These are phyloP conservation scores for Oostethus manadensis DNA, from an alignment of 2,113 vertebrate genomes.

Conservation along the genomic window DNA sequence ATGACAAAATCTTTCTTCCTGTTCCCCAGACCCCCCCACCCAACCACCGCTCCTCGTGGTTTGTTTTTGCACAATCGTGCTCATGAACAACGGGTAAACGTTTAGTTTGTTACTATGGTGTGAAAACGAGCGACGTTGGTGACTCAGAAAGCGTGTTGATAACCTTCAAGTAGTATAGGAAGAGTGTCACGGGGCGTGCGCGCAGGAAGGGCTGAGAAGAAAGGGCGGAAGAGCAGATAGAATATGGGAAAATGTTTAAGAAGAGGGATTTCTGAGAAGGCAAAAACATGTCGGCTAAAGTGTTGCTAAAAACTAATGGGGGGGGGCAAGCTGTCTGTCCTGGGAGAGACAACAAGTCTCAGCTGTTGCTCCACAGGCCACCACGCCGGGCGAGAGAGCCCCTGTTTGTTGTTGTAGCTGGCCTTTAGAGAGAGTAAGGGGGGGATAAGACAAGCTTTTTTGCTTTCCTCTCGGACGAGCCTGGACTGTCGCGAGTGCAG, in stretches of 20 bases:
- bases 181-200: constrained; percentile 38
- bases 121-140: constrained; percentile 15
- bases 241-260: constrained; percentile 5
- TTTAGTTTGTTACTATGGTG: neutral
- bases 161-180: constrained; percentile 42
- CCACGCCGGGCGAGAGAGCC: constrained; percentile 66
- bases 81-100: neutral
- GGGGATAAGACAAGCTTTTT: constrained; percentile 1
- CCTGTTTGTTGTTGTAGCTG: constrained; percentile 65
- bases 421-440: constrained; percentile 31
- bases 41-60: neutral
- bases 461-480: constrained; percentile 8
- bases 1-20: neutral
- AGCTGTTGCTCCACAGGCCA: constrained; percentile 64
- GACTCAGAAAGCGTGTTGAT: constrained; percentile 42
- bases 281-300: constrained; percentile 20
- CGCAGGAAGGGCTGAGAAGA: constrained; percentile 23
- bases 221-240: neutral
- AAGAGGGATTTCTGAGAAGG: neutral
- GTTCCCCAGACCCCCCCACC: neutral
- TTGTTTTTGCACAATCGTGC: neutral
- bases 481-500: constrained; percentile 27
- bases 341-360: constrained; percentile 64
- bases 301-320: constrained; percentile 1
- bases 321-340: constrained; percentile 34